Percentiles rank a stretch among this genome's conserved stretches.
Conservation (phyloP, 2,797 vertebrate genomes). For the Gymnoscopelus braueri region DNA sequence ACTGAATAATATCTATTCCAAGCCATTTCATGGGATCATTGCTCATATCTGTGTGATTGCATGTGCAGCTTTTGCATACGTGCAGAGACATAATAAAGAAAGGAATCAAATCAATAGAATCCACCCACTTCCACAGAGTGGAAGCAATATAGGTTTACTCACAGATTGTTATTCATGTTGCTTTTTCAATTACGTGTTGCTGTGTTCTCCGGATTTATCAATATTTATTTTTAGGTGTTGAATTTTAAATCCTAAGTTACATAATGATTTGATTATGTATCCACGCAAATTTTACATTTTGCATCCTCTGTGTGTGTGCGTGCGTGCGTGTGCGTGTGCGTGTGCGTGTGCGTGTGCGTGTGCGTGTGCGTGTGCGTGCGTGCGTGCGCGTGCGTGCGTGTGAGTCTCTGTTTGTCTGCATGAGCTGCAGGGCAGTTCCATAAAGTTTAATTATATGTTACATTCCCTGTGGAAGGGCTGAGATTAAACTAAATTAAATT, state of each 20-base stretch:
- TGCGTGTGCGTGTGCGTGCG: conserved; percentile 12
- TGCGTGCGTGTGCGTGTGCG: conserved; percentile 26
- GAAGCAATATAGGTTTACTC: conserved; percentile 50
- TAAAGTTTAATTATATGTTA: conserved; percentile 86
- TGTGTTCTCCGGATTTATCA: conserved; percentile 64
- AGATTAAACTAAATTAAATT: conserved; percentile 87
- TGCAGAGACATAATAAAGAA: conserved; percentile 58
- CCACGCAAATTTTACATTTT: conserved; percentile 64
- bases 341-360: not conserved
- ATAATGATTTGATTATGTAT: conserved; percentile 75
- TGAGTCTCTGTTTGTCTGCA: conserved; percentile 50
- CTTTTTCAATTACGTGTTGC: conserved; percentile 61
- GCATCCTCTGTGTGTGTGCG: conserved; percentile 41
- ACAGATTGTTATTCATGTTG: conserved; percentile 54
- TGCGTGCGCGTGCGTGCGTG: conserved; percentile 8
- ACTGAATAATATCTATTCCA: conserved; percentile 50
- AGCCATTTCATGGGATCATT: conserved; percentile 53
- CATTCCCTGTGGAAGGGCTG: conserved; percentile 78
- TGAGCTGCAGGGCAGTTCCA: conserved; percentile 78
- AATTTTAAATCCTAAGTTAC: conserved; percentile 73
- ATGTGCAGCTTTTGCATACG: conserved; percentile 43
- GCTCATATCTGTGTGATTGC: conserved; percentile 66
- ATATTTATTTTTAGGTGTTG: conserved; percentile 72
- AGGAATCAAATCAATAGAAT: conserved; percentile 66
- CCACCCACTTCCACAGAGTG: conserved; percentile 60